A percentile compares a stretch with the other conserved stretches of the same genome.
These are phyloP conservation scores for Malacoctenus gilli DNA, from an alignment of 2,797 vertebrate genomes.

Conservation along the genomic window DNA sequence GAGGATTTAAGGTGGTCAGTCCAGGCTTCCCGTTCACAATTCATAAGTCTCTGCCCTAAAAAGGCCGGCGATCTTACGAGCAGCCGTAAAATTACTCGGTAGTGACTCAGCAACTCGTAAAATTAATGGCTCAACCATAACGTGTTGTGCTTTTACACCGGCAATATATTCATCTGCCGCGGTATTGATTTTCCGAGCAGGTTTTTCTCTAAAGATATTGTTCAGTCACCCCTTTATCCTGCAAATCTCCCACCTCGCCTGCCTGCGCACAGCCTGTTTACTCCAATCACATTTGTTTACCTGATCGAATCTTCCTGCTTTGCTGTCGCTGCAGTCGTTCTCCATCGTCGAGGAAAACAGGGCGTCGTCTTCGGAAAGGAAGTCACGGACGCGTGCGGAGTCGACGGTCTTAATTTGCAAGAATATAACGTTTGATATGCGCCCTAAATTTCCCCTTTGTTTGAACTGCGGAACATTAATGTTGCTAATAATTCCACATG, in stretches of 20 bases:
- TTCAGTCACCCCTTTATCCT: constrained; percentile 1
- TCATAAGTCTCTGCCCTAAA: constrained; percentile 1
- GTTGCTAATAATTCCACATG: constrained; percentile 43
- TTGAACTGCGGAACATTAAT: constrained; percentile 40
- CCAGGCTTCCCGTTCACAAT: no score
- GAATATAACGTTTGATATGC: constrained; percentile 35
- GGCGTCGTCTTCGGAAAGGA: no score
- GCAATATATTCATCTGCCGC: constrained; percentile 29
- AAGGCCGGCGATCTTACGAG: constrained; percentile 20
- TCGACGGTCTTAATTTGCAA: constrained; percentile 26
- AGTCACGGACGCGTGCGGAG: constrained; percentile 13
- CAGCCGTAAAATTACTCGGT: constrained; percentile 24
- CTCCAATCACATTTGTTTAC: constrained; percentile 26
- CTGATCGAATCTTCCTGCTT: neutral
- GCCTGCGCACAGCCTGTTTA: constrained; percentile 16
- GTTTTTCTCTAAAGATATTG: constrained; percentile 34
- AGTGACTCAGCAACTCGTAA: constrained; percentile 27
- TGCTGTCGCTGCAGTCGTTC: no score
- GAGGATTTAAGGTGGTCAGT: no score
- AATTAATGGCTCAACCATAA: constrained; percentile 20
- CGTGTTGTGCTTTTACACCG: constrained; percentile 31
- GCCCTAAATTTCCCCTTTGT: constrained; percentile 43
- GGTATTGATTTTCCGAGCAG: constrained; percentile 36
- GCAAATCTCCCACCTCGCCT: constrained; percentile 32
- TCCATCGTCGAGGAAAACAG: neutral